Conservation (phyloP, 2,113 vertebrate genomes). For the Menura novaehollandiae region DNA sequence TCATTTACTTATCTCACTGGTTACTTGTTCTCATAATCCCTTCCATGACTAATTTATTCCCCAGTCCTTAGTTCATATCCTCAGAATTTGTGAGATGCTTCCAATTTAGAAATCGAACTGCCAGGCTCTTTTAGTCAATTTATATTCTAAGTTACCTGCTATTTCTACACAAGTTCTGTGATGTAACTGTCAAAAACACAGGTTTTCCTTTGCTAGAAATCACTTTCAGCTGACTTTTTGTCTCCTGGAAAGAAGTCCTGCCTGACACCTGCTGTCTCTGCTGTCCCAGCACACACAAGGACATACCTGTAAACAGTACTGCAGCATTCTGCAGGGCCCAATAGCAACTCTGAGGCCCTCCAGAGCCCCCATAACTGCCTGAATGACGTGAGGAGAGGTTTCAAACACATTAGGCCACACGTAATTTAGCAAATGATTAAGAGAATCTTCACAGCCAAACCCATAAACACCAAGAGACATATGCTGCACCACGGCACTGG, state of each 20-base stretch:
- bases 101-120: not conserved
- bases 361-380: slow-evolving; percentile 97
- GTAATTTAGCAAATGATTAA: slow-evolving; percentile 96
- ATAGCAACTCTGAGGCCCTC: slow-evolving; percentile 95
- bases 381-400: slow-evolving; percentile 97
- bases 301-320: slow-evolving; percentile 95
- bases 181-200: not conserved
- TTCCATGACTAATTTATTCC: not conserved
- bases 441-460: slow-evolving; percentile 95
- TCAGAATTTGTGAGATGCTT: not conserved
- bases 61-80: not conserved
- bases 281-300: not conserved
- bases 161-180: not conserved
- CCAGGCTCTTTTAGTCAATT: not conserved
- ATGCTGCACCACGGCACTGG: slow-evolving; percentile 97
- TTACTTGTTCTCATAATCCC: not conserved
- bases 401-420: slow-evolving; percentile 99
- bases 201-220: not conserved
- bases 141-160: not conserved
- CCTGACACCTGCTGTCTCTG: not conserved
- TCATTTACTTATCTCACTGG: not conserved
- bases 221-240: not conserved
- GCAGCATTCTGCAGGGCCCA: slow-evolving; percentile 96
- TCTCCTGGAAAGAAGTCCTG: not conserved
- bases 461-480: slow-evolving; percentile 98